Evolutionary conservation across 2,797 vertebrate genomes (phyloP).

Genomic region (Myotis planiceps): DNA sequence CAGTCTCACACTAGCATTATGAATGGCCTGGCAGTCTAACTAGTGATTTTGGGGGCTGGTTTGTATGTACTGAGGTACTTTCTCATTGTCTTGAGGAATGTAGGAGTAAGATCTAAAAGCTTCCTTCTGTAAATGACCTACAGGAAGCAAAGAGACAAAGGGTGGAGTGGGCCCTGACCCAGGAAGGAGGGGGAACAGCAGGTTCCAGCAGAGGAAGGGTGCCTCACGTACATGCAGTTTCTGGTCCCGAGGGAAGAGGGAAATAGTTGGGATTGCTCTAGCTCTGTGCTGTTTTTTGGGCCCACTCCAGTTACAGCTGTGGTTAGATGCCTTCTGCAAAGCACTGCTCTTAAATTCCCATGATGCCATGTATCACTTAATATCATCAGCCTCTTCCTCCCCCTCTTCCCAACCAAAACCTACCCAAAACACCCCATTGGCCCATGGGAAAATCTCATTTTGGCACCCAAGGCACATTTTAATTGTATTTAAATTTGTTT

Average conservation of each 20-base stretch:
- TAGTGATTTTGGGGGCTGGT: conserved; percentile 14
- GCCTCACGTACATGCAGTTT: fast-evolving
- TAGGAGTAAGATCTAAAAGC: neutral
- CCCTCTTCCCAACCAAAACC: neutral
- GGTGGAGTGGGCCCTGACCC: neutral
- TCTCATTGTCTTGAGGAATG: conserved; percentile 38
- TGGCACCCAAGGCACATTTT: neutral
- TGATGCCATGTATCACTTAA: neutral
- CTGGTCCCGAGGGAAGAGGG: neutral
- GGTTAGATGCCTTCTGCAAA: neutral
- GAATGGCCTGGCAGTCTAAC: neutral
- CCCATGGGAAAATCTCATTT: neutral
- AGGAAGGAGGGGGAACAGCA: neutral
- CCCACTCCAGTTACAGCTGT: neutral
- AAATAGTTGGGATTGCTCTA: neutral
- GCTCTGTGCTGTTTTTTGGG: neutral
- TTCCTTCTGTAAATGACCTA: neutral
- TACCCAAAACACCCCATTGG: neutral
- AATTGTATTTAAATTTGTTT: neutral
- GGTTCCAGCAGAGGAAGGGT: neutral
- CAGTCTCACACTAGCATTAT: neutral
- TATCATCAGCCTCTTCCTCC: too few species aligned
- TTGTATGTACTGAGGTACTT: conserved; percentile 39
- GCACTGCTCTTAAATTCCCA: neutral
- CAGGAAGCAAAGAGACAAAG: neutral